Evolutionary conservation across 2,888 invertebrate genomes (phyloP), one percentile per base, ranked within the genome.

Genomic region (Fragum fragum): DNA sequence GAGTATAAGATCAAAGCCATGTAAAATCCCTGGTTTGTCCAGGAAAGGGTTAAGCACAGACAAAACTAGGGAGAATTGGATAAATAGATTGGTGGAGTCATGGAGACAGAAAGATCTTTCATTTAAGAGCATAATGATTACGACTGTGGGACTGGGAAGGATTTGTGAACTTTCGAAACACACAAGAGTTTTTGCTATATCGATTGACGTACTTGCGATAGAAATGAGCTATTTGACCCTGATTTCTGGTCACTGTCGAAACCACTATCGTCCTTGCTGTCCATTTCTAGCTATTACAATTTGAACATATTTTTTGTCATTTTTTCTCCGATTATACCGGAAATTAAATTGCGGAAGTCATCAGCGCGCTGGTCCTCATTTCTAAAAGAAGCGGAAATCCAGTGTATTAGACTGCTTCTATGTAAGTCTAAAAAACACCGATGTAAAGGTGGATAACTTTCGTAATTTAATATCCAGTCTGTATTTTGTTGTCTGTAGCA

Each of bases 161-260:
- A n/a, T n/a, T n/a, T n/a, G n/a, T n/a, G n/a, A n/a, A n/a, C n/a
- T n/a, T n/a, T n/a, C n/a, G n/a, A n/a, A n/a, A n/a, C n/a, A n/a
- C n/a, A n/a, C n/a, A n/a, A n/a, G n/a, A n/a, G n/a, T n/a, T n/a
- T n/a, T n/a, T n/a, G n/a, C n/a, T n/a, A n/a, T n/a, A n/a, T n/a
- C n/a, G n/a, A n/a, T n/a, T n/a, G n/a, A 23, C 28, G 63, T 69
- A 80, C 78, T 81, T 81, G 84, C 18, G 73, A 66, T 29, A 73
- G 57, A 59, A 76, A 75, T n/a, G 81, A 73, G n/a, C 76, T 71
- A 36, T 77, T 83, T 55, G 79, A 73, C 36, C 63, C 73, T 11
- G 91, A 88, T 82, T 91, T 92, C 26, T 91, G 91, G 79, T 93
- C 93, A 77, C 93, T 93, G 74, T 93, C 93, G 86, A 93, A 89